Percentiles rank a stretch among this genome's conserved stretches.
These are phyloP conservation scores for Micromesistius poutassou DNA, from an alignment of 2,797 vertebrate genomes.

Conservation along the genomic window DNA sequence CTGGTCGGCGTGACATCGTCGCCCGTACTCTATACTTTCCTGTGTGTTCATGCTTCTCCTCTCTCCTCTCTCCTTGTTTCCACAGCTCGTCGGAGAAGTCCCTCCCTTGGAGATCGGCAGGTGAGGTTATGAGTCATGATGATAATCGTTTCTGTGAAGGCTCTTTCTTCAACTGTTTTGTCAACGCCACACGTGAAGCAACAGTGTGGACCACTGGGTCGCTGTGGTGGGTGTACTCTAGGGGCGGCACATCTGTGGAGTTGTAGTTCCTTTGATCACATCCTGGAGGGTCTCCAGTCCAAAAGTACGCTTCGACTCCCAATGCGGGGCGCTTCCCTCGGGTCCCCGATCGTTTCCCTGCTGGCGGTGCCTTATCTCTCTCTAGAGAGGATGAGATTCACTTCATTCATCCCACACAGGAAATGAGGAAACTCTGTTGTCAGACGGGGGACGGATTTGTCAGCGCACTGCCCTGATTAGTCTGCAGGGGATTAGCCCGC, in stretches of 20 bases:
- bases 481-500: too few species aligned
- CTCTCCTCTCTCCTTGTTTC: slow-evolving; percentile 33
- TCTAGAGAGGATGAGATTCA: background rate
- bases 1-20: background rate
- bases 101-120: slow-evolving; percentile 94
- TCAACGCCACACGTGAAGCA: background rate
- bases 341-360: background rate
- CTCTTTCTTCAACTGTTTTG: background rate
- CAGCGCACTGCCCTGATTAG: too few species aligned
- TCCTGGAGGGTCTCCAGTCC: too few species aligned
- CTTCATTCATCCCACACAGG: too few species aligned
- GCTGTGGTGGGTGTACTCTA: too few species aligned
- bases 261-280: too few species aligned
- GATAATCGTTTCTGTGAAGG: background rate
- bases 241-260: too few species aligned
- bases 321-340: background rate
- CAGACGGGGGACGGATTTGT: too few species aligned
- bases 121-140: slow-evolving; percentile 65
- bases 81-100: slow-evolving; percentile 97
- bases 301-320: too few species aligned
- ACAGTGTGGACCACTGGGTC: too few species aligned
- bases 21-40: background rate
- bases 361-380: background rate
- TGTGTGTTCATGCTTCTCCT: slow-evolving; percentile 22
- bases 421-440: background rate